phyloP scores from a whole-genome alignment of 2,888 invertebrate species.

The Cantharis flavilabris region DNA sequence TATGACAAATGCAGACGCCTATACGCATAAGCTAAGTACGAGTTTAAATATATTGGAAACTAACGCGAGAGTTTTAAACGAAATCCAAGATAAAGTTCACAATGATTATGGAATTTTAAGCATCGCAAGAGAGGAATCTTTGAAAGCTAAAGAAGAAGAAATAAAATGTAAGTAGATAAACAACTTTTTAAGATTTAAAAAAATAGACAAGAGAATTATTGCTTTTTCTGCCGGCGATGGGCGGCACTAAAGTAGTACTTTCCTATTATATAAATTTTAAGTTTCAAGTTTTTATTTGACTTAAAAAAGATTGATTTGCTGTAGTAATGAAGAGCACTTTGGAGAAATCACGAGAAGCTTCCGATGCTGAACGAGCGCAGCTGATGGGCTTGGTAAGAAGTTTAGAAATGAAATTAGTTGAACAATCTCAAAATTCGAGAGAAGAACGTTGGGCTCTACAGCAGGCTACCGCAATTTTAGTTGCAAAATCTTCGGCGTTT shows the following conservation, averaged over 20 bases:
- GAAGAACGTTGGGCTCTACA: slow-evolving; percentile 58
- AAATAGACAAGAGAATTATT: too few species aligned
- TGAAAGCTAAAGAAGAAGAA: slow-evolving; percentile 62
- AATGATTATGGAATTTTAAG: slow-evolving; percentile 55
- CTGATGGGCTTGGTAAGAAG: slow-evolving; percentile 60
- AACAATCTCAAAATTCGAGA: slow-evolving; percentile 59
- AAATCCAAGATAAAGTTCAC: slow-evolving; percentile 59
- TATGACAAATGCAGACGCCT: slow-evolving; percentile 58
- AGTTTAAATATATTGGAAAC: slow-evolving; percentile 58
- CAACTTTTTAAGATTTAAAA: background rate
- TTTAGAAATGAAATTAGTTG: slow-evolving; percentile 62
- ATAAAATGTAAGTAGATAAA: slow-evolving; percentile 57
- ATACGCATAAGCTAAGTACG: slow-evolving; percentile 59
- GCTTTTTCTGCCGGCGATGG: too few species aligned
- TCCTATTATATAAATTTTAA: too few species aligned
- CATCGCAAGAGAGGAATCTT: slow-evolving; percentile 56
- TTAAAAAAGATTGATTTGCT: background rate
- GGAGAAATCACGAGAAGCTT: slow-evolving; percentile 61
- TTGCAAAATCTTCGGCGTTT: slow-evolving; percentile 65
- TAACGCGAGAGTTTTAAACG: slow-evolving; percentile 57
- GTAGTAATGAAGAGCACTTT: slow-evolving; percentile 62
- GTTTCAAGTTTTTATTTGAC: background rate
- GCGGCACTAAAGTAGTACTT: too few species aligned
- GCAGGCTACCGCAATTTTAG: slow-evolving; percentile 64
- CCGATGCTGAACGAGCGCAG: slow-evolving; percentile 62